Conservation (phyloP, 2,888 invertebrate genomes). For the Dorcus hopei region DNA sequence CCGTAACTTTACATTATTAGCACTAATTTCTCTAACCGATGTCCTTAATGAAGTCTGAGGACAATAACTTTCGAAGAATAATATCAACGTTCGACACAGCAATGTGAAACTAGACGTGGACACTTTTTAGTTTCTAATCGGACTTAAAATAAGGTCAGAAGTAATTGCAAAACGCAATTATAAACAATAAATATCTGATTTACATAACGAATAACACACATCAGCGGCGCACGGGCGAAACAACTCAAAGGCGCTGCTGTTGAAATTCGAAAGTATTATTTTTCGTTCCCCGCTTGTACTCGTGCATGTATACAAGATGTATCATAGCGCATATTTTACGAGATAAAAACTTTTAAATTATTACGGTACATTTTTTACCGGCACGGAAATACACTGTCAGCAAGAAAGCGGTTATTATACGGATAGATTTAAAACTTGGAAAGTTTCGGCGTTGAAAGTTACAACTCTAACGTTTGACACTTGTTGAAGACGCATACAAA, state of each 20-base stretch:
- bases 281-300: neutral
- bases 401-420: no score
- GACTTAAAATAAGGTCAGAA: constrained; percentile 3
- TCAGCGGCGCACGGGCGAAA: neutral
- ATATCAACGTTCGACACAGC: neutral
- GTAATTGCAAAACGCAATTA: constrained; percentile 11
- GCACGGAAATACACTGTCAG: no score
- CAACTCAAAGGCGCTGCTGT: neutral
- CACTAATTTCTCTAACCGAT: no score
- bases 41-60: no score
- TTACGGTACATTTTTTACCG: no score
- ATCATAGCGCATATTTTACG: neutral
- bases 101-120: neutral
- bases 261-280: constrained; percentile 5
- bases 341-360: neutral
- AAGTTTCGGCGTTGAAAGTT: no score
- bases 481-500: neutral
- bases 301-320: neutral
- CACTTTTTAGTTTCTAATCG: neutral
- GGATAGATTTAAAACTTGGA: no score
- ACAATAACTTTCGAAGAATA: no score
- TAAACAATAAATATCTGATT: constrained; percentile 15
- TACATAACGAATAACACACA: constrained; percentile 8
- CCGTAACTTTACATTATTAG: no score
- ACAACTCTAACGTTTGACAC: neutral